phyloP scores from a whole-genome alignment of 1,140 invertebrate genomes.

The Euura saliciscinereae region DNA sequence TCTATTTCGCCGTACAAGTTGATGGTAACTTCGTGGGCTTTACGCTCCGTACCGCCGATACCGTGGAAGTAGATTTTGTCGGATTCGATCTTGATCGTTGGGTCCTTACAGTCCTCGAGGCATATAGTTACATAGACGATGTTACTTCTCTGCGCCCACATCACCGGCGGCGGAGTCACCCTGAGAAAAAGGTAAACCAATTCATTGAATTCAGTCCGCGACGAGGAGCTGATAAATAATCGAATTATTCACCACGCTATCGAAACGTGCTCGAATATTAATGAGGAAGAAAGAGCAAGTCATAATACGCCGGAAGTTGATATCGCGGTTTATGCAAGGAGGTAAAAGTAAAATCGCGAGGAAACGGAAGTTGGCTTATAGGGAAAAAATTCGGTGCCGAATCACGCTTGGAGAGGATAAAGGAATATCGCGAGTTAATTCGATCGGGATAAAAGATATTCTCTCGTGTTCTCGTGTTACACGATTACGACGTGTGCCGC shows the following conservation, averaged over 20 bases:
- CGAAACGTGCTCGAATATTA: background rate
- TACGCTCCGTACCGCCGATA: constrained; percentile 82
- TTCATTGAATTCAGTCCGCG: too few relatives aligned
- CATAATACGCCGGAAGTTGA: background rate
- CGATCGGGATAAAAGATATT: background rate
- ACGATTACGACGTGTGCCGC: background rate
- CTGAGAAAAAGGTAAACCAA: constrained; percentile 41
- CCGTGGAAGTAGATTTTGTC: constrained; percentile 86
- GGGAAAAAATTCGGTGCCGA: too few relatives aligned
- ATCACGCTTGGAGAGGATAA: too few relatives aligned
- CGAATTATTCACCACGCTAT: background rate
- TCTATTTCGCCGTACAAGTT: constrained; percentile 83
- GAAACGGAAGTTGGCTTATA: too few relatives aligned
- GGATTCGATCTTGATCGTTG: constrained; percentile 81
- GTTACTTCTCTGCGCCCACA: constrained; percentile 89
- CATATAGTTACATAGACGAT: constrained; percentile 86
- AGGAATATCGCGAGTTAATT: too few relatives aligned
- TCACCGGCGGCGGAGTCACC: constrained; percentile 77
- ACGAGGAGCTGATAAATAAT: background rate
- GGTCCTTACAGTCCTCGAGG: constrained; percentile 88
- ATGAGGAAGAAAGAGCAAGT: background rate
- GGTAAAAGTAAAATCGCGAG: background rate
- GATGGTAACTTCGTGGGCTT: constrained; percentile 84
- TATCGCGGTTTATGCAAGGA: background rate
- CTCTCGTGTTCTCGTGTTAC: background rate